Conservation (phyloP, 2,797 vertebrate species). For the Taenioides sp. region DNA sequence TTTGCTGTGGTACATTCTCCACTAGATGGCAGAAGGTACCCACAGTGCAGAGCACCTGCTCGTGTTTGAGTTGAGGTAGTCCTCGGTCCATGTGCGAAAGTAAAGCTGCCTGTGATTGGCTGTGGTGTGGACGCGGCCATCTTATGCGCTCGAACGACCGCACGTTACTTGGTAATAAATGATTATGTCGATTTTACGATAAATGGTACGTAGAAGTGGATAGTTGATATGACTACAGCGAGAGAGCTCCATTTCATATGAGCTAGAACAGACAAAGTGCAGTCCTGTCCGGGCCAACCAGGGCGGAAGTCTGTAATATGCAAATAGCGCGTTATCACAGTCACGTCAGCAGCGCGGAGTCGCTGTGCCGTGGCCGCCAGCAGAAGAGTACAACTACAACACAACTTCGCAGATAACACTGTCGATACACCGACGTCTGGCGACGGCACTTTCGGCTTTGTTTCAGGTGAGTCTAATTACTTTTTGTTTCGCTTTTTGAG, state of each 20-base stretch:
- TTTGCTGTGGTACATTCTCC: slow-evolving; percentile 26
- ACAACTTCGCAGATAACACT: slow-evolving; percentile 74
- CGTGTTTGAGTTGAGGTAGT: slow-evolving; percentile 44
- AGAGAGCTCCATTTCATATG: neutral
- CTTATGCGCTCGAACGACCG: slow-evolving; percentile 73
- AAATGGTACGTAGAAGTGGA: neutral
- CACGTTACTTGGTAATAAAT: slow-evolving; percentile 23
- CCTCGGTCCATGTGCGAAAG: slow-evolving; percentile 65
- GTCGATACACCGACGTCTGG: slow-evolving; percentile 36
- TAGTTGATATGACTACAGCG: neutral
- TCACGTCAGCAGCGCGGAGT: slow-evolving; percentile 80
- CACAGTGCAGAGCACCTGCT: slow-evolving; percentile 17
- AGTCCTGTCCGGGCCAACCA: slow-evolving; percentile 70
- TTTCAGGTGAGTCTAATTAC: slow-evolving; percentile 68
- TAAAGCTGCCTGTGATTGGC: slow-evolving; percentile 78
- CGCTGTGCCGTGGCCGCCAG: slow-evolving; percentile 78
- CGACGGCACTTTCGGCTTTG: slow-evolving; percentile 24
- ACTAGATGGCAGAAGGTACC: slow-evolving; percentile 58
- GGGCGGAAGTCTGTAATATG: slow-evolving; percentile 71
- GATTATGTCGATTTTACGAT: slow-evolving; percentile 18
- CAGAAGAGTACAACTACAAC: slow-evolving; percentile 75
- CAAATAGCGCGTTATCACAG: slow-evolving; percentile 75
- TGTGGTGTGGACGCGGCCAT: slow-evolving; percentile 76
- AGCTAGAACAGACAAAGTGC: neutral
- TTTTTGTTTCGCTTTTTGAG: neutral